A percentile compares a stretch with the other conserved stretches of the same genome.
These are phyloP conservation scores for Dendrocincla tyrannina DNA, from an alignment of 2,797 vertebrate species.

Conservation along the genomic window DNA sequence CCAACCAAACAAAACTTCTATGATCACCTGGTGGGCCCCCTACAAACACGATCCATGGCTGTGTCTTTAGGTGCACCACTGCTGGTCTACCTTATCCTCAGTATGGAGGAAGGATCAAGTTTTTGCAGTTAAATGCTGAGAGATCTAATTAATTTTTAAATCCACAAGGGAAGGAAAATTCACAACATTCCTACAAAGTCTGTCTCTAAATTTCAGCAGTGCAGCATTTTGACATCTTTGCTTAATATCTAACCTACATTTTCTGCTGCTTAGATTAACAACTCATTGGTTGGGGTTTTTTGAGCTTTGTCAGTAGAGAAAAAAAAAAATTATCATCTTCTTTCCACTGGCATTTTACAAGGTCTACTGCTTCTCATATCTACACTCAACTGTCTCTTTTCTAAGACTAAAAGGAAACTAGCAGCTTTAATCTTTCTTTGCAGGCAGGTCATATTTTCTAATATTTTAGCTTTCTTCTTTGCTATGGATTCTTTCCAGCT, in stretches of 20 bases:
- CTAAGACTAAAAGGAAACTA: background rate
- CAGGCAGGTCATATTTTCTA: background rate
- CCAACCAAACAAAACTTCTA: background rate
- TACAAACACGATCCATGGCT: background rate
- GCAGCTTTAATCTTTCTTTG: background rate
- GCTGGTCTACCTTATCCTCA: background rate
- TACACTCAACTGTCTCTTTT: background rate
- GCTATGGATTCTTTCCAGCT: background rate
- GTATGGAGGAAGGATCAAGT: background rate
- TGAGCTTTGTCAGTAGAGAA: background rate
- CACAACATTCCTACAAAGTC: background rate
- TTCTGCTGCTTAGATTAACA: background rate
- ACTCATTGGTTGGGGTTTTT: background rate
- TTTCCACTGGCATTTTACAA: background rate
- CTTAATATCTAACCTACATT: background rate
- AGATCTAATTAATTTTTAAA: background rate
- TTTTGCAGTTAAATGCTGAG: background rate
- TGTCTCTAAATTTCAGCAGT: background rate
- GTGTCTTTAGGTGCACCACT: background rate
- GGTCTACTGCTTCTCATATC: background rate
- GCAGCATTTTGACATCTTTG: background rate
- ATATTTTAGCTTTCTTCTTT: background rate
- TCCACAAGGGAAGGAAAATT: background rate
- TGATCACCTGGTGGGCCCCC: background rate
- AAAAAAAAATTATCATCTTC: background rate